A percentile compares a stretch with the other conserved stretches of the same genome.
Conservation (phyloP, 2,113 vertebrate species). For the Bucco capensis region DNA sequence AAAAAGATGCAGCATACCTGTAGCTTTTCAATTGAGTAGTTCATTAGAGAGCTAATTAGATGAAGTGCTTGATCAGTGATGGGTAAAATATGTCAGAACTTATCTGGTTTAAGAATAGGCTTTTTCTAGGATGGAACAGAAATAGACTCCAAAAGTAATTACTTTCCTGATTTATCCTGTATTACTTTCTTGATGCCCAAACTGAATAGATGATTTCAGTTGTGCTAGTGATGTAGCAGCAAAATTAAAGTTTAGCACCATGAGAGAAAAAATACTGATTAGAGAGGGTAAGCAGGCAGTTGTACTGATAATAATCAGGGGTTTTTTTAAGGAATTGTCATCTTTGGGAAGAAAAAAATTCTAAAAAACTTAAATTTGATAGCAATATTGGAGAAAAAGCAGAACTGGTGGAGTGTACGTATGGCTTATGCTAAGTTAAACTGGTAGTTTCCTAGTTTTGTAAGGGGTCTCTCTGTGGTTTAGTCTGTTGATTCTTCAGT, state of each 20-base stretch:
- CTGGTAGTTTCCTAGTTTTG: background rate
- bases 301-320: background rate
- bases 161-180: background rate
- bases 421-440: background rate
- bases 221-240: background rate
- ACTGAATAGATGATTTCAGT: background rate
- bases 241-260: background rate
- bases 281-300: background rate
- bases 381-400: background rate
- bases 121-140: background rate
- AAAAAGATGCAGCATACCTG: background rate
- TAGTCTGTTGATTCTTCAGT: background rate
- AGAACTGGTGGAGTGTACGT: background rate
- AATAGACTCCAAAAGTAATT: conserved; percentile 1
- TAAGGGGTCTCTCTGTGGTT: background rate
- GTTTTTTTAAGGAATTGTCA: background rate
- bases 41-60: conserved; percentile 58
- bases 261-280: background rate
- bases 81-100: conserved; percentile 53
- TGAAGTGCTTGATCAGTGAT: conserved; percentile 56
- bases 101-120: conserved; percentile 26
- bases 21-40: conserved; percentile 22
- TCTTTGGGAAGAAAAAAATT: background rate
- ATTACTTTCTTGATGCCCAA: background rate
- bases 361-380: background rate